Base-by-base conservation (phyloP, 2,113 vertebrate genomes). In the Gymnarchus niloticus region DNA sequence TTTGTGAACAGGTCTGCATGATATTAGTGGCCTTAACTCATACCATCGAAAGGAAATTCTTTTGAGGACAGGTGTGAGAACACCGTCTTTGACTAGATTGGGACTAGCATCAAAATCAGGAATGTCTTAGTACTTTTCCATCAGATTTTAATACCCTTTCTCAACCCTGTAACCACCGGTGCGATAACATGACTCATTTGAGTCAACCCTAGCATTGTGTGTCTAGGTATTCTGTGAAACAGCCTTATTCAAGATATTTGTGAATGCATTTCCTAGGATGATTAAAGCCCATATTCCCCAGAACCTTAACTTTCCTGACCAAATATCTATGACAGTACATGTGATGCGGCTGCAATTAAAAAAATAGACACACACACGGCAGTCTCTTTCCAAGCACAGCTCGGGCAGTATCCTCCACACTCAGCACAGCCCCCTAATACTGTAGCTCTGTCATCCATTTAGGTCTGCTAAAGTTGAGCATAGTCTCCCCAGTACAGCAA, bases 401-500 rank as follows among this genome's bases (percentile, higher is more conserved):
- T 19, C 12, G 41, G 21, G n/a, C 77, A 49, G 33, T 6, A 73
- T 73, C 19, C 46, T 49, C 77, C 6, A 8, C 28, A 23, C 2
- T 28, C 19, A 5, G 6, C 10, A 33, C 19, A 49, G 28, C 48
- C 51, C 3, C 9, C 52, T 17, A 73, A 76, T 23, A n/a, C n/a
- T n/a, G n/a, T n/a, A 19, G 25, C 41, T 33, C 33, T 51, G 25
- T 6, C 83, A 59, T 81, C 37, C 19, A n/a, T 85, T 83, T 21
- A 83, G 19, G 86, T 77, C 90, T 90, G 90, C 92, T 89, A 94
- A 93, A 91, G 92, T 94, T 93, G 92, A 91, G 90, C 91, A 91
- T 93, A 93, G 93, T 93, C 94, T 95, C 94, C 93, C 92, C 90
- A 84, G 86, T 92, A 92, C 90, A 83, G 76, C 0, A 25, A 91